Base-by-base conservation (phyloP, 2,797 vertebrate genomes). In the Betta splendens region DNA sequence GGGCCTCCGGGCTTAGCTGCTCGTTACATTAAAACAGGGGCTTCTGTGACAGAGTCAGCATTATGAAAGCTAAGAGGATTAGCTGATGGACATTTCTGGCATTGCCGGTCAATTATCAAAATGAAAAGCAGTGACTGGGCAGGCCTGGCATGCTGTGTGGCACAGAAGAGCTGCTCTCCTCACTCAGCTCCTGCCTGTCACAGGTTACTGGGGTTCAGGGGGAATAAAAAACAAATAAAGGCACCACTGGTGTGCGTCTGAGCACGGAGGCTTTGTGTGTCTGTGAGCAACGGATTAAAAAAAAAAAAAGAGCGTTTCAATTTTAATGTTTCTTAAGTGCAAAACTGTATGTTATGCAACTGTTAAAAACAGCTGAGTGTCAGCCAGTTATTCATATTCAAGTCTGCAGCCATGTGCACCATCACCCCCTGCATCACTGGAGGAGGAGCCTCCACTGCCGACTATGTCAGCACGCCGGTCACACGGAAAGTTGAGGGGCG, bases 61-160 rank as follows among this genome's bases (percentile, higher is more conserved):
- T 91, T 89, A 92, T 88, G 78, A 85, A 88, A 79, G 76, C 79
- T 91, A 92, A 93, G 91, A 92, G 91, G 91, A 93, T 93, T 92
- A 90, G 84, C 79, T 87, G 87, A 92, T 92, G 89, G 91, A 89
- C 85, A 85, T 87, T 90, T 89, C 88, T 91, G 88, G 77, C 80
- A 64, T 80, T 85, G 77, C 38, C 51, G 75, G 83, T 91, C 90
- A 92, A 91, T 92, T 92, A 91, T 91, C 87, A 81, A 88, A 92
- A 92, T 92, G 89, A 92, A 91, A 91, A 82, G 80, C 80, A 75
- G 69, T 65, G 83, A 83, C 84, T 79, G 86, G 85, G 72, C 77
- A 84, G 56, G 64, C 71, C 71, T 87, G 84, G 77, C 71, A 77
- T 81, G 72, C 80, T 81, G 78, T 32, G 60, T 75, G 79, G 64